A percentile compares a stretch with the other conserved stretches of the same genome.
Evolutionary conservation across 2,113 vertebrate genomes (phyloP).

Genomic region (Brienomyrus brachyistius): DNA sequence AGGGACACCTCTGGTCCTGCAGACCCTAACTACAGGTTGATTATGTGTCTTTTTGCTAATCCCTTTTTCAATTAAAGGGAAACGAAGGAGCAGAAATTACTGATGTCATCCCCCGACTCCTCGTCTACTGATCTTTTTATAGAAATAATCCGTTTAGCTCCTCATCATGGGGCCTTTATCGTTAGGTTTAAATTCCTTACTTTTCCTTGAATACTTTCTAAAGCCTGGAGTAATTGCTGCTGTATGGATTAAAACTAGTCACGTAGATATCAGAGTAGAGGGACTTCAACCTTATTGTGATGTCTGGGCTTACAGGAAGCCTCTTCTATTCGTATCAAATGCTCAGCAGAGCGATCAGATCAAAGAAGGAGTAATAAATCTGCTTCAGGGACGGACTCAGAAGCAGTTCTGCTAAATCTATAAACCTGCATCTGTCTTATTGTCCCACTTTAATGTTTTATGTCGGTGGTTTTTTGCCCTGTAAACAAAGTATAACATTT

Average conservation of each 20-base stretch:
- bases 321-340: not conserved
- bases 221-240: conserved; percentile 20
- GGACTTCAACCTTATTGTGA: not conserved
- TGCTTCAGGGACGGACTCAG: not conserved
- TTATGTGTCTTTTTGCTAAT: conserved; percentile 14
- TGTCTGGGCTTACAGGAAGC: not conserved
- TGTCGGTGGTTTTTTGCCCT: not conserved
- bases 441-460: not conserved
- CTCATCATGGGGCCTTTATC: conserved; percentile 13
- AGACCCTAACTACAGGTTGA: not conserved
- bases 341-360: not conserved
- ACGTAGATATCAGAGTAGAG: not conserved
- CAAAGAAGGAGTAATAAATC: not conserved
- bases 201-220: conserved; percentile 8
- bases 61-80: conserved; percentile 24
- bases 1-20: not conserved
- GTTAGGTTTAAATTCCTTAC: conserved; percentile 8
- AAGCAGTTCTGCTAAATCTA: not conserved
- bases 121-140: conserved; percentile 19
- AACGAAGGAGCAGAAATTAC: not conserved
- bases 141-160: conserved; percentile 19
- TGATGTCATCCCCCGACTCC: conserved; percentile 4
- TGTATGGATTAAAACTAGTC: conserved; percentile 8
- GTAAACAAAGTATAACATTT: not conserved
- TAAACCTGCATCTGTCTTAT: not conserved